A percentile compares a stretch with the other conserved stretches of the same genome.
These are phyloP conservation scores for Ecliptopera silaceata DNA, from an alignment of 2,888 invertebrate species.

Conservation along the genomic window DNA sequence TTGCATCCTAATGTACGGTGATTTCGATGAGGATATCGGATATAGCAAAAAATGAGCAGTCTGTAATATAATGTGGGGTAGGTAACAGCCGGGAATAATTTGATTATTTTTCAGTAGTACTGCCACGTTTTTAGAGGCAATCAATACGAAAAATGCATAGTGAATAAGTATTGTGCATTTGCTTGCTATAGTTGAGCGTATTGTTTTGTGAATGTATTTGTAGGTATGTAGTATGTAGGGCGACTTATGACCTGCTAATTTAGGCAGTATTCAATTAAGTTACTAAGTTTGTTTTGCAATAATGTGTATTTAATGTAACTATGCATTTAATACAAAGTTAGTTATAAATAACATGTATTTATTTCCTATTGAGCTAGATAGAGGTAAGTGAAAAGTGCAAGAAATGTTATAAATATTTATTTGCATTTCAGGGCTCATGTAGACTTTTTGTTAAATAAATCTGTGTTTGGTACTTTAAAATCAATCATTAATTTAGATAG, in stretches of 20 bases:
- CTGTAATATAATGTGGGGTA: conserved; percentile 29
- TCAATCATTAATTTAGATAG: too few relatives aligned
- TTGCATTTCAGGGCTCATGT: too few relatives aligned
- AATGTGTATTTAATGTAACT: too few relatives aligned
- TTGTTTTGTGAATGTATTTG: conserved; percentile 18
- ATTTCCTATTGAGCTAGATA: too few relatives aligned
- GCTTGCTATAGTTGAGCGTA: conserved; percentile 18
- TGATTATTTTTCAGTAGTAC: conserved; percentile 24
- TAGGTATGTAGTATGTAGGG: conserved; percentile 10
- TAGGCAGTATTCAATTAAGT: too few relatives aligned
- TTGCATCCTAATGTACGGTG: conserved; percentile 51
- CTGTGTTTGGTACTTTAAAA: too few relatives aligned
- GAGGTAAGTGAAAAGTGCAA: too few relatives aligned
- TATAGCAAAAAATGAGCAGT: conserved; percentile 12
- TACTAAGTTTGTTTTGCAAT: too few relatives aligned
- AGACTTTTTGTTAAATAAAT: too few relatives aligned
- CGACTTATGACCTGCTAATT: conserved; percentile 39
- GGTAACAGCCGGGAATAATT: conserved; percentile 26
- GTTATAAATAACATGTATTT: too few relatives aligned
- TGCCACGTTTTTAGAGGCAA: conserved; percentile 14
- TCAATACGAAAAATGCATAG: conserved; percentile 15
- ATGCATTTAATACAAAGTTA: too few relatives aligned
- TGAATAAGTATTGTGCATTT: conserved; percentile 14
- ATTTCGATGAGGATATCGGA: conserved; percentile 13
- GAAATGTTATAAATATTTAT: too few relatives aligned